phyloP scores from a whole-genome alignment of 2,888 invertebrate genomes.

The Eurytoma adleriae region DNA sequence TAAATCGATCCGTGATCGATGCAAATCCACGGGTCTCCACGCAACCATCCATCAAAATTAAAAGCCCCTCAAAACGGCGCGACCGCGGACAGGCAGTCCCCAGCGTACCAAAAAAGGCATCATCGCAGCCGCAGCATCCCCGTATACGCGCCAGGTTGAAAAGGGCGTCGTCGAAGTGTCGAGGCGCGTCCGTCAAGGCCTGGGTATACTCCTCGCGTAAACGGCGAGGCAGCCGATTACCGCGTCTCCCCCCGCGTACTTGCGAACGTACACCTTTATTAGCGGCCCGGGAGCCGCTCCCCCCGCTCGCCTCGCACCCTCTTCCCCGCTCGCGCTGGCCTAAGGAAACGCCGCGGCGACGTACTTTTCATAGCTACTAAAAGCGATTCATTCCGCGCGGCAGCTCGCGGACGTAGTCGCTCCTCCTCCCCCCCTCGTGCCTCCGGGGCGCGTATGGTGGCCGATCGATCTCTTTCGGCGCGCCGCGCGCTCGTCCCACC shows the following conservation, averaged over 20 bases:
- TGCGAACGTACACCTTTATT: constrained; percentile 33
- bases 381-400: no score
- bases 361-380: no score
- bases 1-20: no score
- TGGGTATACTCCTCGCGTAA: constrained; percentile 2
- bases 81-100: no score
- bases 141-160: no score
- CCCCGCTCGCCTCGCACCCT: neutral
- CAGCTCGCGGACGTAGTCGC: neutral
- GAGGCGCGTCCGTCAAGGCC: constrained; percentile 38
- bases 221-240: constrained; percentile 38
- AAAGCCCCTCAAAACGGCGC: no score
- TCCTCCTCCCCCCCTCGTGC: neutral
- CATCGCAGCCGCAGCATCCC: no score
- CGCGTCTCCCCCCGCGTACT: constrained; percentile 1
- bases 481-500: neutral
- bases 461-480: constrained; percentile 68
- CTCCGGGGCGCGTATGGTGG: constrained; percentile 49
- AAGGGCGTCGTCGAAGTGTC: constrained; percentile 23
- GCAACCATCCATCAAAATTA: no score
- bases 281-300: constrained; percentile 18
- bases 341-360: neutral
- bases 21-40: no score
- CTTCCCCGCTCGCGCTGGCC: neutral
- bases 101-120: no score